A percentile compares a stretch with the other conserved stretches of the same genome.
Evolutionary conservation across 1,140 invertebrate genomes (phyloP).

Genomic region (Eumaeus atala): DNA sequence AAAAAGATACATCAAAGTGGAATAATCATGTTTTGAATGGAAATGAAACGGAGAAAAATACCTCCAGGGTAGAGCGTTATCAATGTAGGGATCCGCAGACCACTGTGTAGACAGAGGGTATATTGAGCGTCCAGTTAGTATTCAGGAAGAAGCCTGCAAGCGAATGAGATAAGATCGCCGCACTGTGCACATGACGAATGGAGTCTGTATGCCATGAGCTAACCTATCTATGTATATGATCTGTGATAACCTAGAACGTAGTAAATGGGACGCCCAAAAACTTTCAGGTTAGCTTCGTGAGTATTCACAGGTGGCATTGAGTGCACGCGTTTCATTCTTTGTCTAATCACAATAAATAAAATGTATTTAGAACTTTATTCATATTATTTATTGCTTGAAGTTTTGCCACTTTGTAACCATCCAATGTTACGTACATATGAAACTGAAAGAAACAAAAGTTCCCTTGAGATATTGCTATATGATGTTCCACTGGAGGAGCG

Average conservation of each 20-base stretch:
- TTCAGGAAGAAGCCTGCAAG: constrained; percentile 1
- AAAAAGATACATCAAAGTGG: background rate
- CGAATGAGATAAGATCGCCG: constrained; percentile 4
- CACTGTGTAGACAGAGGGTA: constrained; percentile 6
- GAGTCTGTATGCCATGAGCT: background rate
- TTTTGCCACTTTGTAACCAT: too few species aligned
- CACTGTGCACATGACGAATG: constrained; percentile 3
- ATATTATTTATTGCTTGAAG: too few species aligned
- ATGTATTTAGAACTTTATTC: too few species aligned
- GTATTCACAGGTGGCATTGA: too few species aligned
- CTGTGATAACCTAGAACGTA: background rate
- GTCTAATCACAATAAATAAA: too few species aligned
- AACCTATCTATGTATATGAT: background rate
- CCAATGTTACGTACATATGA: too few species aligned
- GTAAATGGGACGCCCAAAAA: background rate
- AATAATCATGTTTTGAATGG: constrained; percentile 9
- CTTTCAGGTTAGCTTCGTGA: background rate
- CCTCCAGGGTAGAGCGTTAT: background rate
- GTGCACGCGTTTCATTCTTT: too few species aligned
- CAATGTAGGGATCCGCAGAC: background rate
- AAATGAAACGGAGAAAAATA: constrained; percentile 1
- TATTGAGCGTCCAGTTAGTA: constrained; percentile 8
- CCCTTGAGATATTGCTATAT: too few species aligned
- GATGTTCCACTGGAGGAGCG: too few species aligned
- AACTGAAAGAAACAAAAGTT: too few species aligned